Base-by-base conservation (phyloP, 2,113 vertebrate species). In the Microtus montanus region DNA sequence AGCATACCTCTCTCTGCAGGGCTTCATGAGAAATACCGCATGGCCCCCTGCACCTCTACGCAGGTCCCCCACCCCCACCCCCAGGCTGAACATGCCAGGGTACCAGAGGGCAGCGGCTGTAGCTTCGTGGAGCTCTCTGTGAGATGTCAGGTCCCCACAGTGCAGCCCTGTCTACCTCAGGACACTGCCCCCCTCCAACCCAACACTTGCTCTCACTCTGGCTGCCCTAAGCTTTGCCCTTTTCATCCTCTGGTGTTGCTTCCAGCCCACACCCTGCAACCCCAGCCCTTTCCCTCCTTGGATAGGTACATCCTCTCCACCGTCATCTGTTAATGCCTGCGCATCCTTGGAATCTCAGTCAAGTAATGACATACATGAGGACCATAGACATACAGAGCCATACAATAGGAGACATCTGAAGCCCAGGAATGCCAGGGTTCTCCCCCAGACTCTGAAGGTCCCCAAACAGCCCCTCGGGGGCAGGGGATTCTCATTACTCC, bases 391-490 rank as follows among this genome's bases (percentile, higher is more conserved):
- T 11, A 15, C 5, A 33, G 9, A 74, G 3, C 3, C 47, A 1
- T 14, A 9, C 19, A 19, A 2, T 47, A 17, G 5, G 47, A 95
- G 70, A 28, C 64, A n/a, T 4, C 4, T 3, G 33, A 44, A 54
- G 17, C 75, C 58, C 33, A 44, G 71, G 66, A 66, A 66, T 71
- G 30, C 47, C 0, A 0, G 20, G 10, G 8, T 9, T 28, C 24
- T 61, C 47, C 7, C 30, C 61, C 52, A 2, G 13, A 47, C 19
- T 91, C 33, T 77, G 3, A 0, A 12, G 70, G 41, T 30, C 33
- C 22, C 10, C 11, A 44, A 68, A 38, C 15, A 26, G 38, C 1
- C 44, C 38, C 33, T 8, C 0, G 1, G 15, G 0, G 38, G 9
- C 44, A 33, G 19, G 44, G 26, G 63, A 12, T 15, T 80, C 22